A percentile compares a stretch with the other conserved stretches of the same genome.
phyloP scores from a whole-genome alignment of 2,797 vertebrate genomes.

The Threskiornis aethiopicus region DNA sequence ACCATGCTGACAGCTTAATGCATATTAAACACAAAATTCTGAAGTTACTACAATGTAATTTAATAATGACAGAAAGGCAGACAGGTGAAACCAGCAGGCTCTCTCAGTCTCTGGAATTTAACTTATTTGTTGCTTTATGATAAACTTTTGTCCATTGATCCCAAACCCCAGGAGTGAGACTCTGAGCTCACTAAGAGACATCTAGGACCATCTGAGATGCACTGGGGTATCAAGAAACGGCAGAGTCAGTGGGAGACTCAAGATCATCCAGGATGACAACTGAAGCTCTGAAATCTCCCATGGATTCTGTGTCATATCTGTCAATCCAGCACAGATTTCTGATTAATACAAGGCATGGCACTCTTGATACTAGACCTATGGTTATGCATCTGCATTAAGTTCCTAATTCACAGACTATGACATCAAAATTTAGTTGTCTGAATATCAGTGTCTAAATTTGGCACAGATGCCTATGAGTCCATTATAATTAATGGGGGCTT shows the following conservation, averaged over 20 bases:
- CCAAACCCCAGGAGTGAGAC: not conserved
- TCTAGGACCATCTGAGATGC: not conserved
- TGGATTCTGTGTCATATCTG: not conserved
- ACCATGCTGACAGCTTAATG: not conserved
- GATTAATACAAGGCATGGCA: not conserved
- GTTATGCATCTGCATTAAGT: not conserved
- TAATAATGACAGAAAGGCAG: not conserved
- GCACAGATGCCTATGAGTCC: not conserved
- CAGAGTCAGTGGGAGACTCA: not conserved
- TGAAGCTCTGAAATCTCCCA: not conserved
- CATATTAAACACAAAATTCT: not conserved
- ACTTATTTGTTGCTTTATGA: not conserved
- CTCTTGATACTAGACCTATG: not conserved
- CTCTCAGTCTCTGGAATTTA: not conserved
- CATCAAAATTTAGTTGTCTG: not conserved
- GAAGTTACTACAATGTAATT: not conserved
- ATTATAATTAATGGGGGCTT: not conserved
- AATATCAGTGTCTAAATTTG: not conserved
- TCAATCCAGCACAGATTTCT: not conserved
- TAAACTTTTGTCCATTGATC: not conserved
- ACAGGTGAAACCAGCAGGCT: not conserved
- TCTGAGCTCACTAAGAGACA: not conserved
- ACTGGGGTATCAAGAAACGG: not conserved
- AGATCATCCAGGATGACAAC: not conserved
- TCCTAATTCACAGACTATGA: not conserved